Evolutionary conservation across 2,113 vertebrate species (phyloP), one percentile per base, ranked within the genome.

Genomic region (Pteropus alecto): DNA sequence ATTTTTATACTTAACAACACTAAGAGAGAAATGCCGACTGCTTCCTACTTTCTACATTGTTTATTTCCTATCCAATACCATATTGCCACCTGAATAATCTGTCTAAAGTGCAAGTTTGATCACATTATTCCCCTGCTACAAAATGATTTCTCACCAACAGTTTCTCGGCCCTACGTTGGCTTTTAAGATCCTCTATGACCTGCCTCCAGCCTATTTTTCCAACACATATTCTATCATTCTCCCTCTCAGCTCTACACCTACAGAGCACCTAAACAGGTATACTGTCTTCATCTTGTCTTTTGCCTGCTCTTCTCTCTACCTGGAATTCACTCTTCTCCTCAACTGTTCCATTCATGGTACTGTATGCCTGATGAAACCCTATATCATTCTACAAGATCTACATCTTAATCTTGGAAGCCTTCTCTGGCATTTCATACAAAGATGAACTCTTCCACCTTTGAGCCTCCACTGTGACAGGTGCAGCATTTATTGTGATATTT

Each of bases 31-130:
- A 16, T 5, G 26, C 41, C 35, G 30, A 51, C 7, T 46, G 12
- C 22, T 89, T 1, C 33, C 5, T 26, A 1, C 14, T 21, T 83
- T 8, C 58, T 63, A 12, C 22, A 41, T 33, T 54, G 16, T 68
- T 63, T 71, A 21, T 63, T 43, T 79, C 3, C 28, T 54, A 16
- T 71, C 22, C 4, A 65, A 11, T 28, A 46, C 18, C 61, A 81
- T 1, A 22, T 1, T 60, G 56, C n/a, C 26, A 38, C 18, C 35
- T 4, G 51, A 78, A 35, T n/a, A n/a, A 77, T 35, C 65, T 28
- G 48, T 61, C 61, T 46, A 86, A 96, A 81, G 63, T 43, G 38
- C 56, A 94, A 54, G 93, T 89, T 18, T n/a, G 6, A 85, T 82
- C 63, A 51, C 16, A 6, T 86, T 21, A 78, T 16, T 79, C 22